Evolutionary conservation across 2,113 vertebrate genomes (phyloP).

Genomic region (Propithecus coquereli): DNA sequence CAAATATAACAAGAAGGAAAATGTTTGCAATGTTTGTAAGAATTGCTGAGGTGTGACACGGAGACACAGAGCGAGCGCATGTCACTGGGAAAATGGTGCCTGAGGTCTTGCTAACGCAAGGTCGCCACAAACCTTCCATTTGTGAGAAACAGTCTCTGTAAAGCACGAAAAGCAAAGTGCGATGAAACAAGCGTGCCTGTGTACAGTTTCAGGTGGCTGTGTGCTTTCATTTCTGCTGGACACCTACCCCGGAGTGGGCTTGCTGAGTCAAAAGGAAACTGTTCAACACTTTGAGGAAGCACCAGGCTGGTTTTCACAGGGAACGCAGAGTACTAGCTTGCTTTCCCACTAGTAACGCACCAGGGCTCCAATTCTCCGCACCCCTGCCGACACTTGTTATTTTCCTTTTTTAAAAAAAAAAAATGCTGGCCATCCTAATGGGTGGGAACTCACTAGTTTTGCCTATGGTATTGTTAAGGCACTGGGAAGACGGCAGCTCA

Average conservation of each 20-base stretch:
- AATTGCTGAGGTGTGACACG: background rate
- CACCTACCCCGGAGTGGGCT: background rate
- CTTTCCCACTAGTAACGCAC: background rate
- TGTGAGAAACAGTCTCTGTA: background rate
- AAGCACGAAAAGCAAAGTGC: no score
- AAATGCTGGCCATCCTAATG: background rate
- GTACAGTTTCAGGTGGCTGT: no score
- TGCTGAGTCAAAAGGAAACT: no score
- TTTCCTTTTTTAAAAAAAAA: background rate
- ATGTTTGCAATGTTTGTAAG: background rate
- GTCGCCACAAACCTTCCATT: background rate
- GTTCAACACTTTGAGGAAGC: background rate
- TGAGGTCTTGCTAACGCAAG: background rate
- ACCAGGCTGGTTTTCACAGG: background rate
- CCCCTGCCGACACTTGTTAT: background rate
- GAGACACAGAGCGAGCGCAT: background rate
- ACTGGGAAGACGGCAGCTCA: background rate
- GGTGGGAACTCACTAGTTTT: background rate
- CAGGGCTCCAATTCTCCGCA: background rate
- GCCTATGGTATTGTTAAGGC: background rate
- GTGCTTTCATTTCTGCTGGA: background rate
- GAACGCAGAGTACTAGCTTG: fast-evolving
- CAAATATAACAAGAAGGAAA: background rate
- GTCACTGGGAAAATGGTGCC: background rate
- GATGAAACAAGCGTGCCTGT: background rate